Conservation (phyloP, 2,113 vertebrate species). For the Platichthys stellatus region DNA sequence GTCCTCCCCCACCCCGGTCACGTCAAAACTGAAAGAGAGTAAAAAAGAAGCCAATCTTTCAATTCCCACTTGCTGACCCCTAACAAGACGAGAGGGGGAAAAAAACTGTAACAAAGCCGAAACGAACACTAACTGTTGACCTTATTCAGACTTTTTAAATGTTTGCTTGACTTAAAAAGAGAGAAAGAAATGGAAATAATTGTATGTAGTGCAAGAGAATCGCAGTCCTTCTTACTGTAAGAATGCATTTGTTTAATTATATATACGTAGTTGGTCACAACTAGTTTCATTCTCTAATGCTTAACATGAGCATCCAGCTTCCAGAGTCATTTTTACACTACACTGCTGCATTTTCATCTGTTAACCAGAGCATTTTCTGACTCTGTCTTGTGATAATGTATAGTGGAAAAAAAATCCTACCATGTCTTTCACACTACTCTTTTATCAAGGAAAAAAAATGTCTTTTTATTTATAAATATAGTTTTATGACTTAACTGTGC, state of each 20-base stretch:
- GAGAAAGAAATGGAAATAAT: constrained; percentile 55
- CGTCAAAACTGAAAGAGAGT: constrained; percentile 32
- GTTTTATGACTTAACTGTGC: constrained; percentile 86
- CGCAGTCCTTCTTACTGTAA: constrained; percentile 65
- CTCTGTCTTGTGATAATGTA: constrained; percentile 80
- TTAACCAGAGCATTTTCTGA: constrained; percentile 74
- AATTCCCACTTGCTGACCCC: constrained; percentile 41
- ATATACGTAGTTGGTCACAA: constrained; percentile 70
- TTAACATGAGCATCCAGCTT: constrained; percentile 67
- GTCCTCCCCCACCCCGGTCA: constrained; percentile 39
- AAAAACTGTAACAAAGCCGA: constrained; percentile 34
- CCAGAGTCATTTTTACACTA: constrained; percentile 73
- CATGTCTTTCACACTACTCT: constrained; percentile 79
- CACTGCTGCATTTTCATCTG: constrained; percentile 62
- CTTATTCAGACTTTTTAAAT: constrained; percentile 62
- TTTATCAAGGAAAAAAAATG: constrained; percentile 77
- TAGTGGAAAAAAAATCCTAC: constrained; percentile 73
- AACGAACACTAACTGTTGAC: constrained; percentile 68
- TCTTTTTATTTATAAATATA: constrained; percentile 96
- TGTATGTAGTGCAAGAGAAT: constrained; percentile 68
- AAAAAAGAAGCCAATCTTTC: constrained; percentile 33
- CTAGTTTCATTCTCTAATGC: constrained; percentile 67
- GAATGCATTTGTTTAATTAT: constrained; percentile 70
- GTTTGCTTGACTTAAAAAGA: constrained; percentile 70
- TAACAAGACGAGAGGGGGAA: constrained; percentile 30